Base-by-base conservation (phyloP, 2,888 invertebrate species). In the Caenorhabditis wallacei region DNA sequence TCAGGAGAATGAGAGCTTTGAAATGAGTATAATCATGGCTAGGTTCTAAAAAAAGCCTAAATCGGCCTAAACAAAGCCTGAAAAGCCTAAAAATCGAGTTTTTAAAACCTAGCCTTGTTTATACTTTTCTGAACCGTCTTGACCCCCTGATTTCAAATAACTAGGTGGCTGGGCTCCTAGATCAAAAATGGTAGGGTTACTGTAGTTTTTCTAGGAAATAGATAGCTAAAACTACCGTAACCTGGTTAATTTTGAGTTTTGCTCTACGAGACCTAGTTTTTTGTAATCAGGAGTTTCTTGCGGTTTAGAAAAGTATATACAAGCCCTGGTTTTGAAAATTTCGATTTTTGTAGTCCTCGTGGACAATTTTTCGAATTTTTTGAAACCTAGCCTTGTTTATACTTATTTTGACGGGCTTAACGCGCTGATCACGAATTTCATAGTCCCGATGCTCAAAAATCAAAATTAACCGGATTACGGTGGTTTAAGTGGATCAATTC, bases 1-100 rank as follows among this genome's bases (percentile, higher is more conserved):
- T n/a, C n/a, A n/a, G n/a, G n/a, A n/a, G n/a, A n/a, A n/a, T n/a
- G n/a, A n/a, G n/a, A n/a, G n/a, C n/a, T n/a, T n/a, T n/a, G n/a
- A n/a, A n/a, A n/a, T n/a, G n/a, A 46, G 46, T 46, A 46, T 46
- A 46, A 46, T 46, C 46, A 46, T 46, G 46, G 2, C 43, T 8
- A 30, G 30, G 30, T 30, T 30, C 30, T 30, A 30, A 30, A 30
- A 30, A 5, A 5, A 5, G 30, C 4, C 30, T 30, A 3, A 3
- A n/a, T n/a, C n/a, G n/a, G n/a, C n/a, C n/a, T n/a, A n/a, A n/a
- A 8, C 8, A 8, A 30, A 8, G 4, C 8, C 30, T 30, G 30
- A 3, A 5, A 8, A 30, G 30, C 30, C 30, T 5, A 30, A 40
- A 40, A 2, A 8, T 11, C 4, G 11, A 40, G 11, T 16, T n/a